A percentile compares a stretch with the other conserved stretches of the same genome.
Evolutionary conservation across 2,113 vertebrate species (phyloP).

Genomic region (Steatornis caripensis): DNA sequence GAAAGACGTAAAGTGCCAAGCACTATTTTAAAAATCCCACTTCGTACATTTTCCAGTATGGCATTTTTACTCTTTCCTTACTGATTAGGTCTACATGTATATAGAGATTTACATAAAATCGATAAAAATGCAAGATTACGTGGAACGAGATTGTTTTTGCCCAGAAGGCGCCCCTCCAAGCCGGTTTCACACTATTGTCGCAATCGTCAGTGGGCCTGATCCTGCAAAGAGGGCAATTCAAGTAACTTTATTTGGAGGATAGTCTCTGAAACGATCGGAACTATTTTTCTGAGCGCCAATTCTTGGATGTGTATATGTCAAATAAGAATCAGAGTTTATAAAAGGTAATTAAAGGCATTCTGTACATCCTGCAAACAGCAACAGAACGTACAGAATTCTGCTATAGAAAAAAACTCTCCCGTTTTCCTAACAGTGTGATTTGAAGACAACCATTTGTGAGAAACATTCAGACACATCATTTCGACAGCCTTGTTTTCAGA

Average conservation of each 20-base stretch:
- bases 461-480: neutral
- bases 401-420: neutral
- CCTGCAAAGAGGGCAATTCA: neutral
- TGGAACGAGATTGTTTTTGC: neutral
- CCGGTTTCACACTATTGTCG: neutral
- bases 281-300: neutral
- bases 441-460: neutral
- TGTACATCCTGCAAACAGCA: neutral
- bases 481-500: neutral
- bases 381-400: neutral
- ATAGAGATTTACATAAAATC: neutral
- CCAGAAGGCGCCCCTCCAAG: neutral
- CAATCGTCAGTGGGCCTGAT: neutral
- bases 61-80: neutral
- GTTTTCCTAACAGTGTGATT: neutral
- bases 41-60: neutral
- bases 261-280: neutral
- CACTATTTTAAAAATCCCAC: neutral
- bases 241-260: neutral
- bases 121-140: fast-evolving
- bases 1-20: neutral
- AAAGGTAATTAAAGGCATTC: neutral
- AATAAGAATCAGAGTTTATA: neutral
- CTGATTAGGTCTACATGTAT: neutral
- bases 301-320: neutral